A percentile compares a stretch with the other conserved stretches of the same genome.
Evolutionary conservation across 2,797 vertebrate genomes (phyloP).

Genomic region (Aulostomus chinensis): DNA sequence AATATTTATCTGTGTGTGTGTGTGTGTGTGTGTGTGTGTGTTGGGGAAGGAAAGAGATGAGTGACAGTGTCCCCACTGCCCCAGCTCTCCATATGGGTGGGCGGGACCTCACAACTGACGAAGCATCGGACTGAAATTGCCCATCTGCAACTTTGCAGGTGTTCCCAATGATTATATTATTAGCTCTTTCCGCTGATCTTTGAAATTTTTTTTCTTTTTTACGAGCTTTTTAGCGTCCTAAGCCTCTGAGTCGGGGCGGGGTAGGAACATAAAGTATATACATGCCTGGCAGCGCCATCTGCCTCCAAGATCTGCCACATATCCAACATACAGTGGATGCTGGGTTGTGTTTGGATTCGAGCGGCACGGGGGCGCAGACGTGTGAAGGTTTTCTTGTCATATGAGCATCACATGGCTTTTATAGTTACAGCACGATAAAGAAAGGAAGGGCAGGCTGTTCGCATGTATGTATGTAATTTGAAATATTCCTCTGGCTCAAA

Average conservation of each 20-base stretch:
- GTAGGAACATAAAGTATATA: slow-evolving; percentile 86
- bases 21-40: slow-evolving; percentile 15
- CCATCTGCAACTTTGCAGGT: slow-evolving; percentile 98
- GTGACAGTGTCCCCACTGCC: slow-evolving; percentile 72
- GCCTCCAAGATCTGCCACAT: slow-evolving; percentile 72
- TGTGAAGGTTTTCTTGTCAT: not conserved
- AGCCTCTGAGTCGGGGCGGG: slow-evolving; percentile 57
- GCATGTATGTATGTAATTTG: not conserved
- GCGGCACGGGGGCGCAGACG: not conserved
- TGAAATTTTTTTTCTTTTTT: slow-evolving; percentile 96
- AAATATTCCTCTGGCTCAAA: no score
- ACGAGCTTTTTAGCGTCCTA: slow-evolving; percentile 90
- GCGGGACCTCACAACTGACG: slow-evolving; percentile 86
- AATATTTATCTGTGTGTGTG: slow-evolving; percentile 40
- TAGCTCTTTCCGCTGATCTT: slow-evolving; percentile 96
- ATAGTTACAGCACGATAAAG: not conserved
- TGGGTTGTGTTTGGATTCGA: slow-evolving; percentile 36
- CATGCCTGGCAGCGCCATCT: slow-evolving; percentile 86
- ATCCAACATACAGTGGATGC: slow-evolving; percentile 70
- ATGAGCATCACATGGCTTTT: not conserved
- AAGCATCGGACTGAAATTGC: slow-evolving; percentile 92
- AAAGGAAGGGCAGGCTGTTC: not conserved
- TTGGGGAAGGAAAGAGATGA: slow-evolving; percentile 44
- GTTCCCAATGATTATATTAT: slow-evolving; percentile 99
- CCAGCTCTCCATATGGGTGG: slow-evolving; percentile 92